These are phyloP conservation scores for Epinotia ramella DNA, from an alignment of 2,888 invertebrate species.

Conservation along the genomic window DNA sequence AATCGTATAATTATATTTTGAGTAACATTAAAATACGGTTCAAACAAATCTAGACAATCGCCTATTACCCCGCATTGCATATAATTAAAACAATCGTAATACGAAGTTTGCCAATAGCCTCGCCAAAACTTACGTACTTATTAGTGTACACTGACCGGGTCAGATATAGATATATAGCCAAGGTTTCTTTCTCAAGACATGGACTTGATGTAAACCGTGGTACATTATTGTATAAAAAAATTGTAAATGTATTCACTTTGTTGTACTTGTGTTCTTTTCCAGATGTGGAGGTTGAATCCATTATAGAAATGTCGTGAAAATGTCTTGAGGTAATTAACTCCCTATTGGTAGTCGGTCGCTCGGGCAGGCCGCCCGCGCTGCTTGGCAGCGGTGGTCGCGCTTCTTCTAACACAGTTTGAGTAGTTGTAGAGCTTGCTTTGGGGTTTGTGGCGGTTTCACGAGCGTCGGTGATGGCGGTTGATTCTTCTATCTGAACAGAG, in stretches of 20 bases:
- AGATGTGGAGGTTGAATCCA: constrained; percentile 85
- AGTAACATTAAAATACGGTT: background rate
- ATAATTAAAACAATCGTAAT: background rate
- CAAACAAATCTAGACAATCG: background rate
- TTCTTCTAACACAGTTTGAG: constrained; percentile 71
- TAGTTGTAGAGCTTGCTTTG: constrained; percentile 80
- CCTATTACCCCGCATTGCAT: background rate
- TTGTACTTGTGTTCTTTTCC: constrained; percentile 86
- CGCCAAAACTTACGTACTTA: background rate
- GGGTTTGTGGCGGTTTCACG: constrained; percentile 65
- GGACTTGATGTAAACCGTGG: constrained; percentile 84
- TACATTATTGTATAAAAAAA: constrained; percentile 64
- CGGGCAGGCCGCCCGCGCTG: constrained; percentile 63
- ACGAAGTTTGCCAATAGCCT: background rate
- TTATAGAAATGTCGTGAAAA: constrained; percentile 84
- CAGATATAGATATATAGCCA: constrained; percentile 19
- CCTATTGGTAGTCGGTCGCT: constrained; percentile 82
- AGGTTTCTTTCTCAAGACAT: constrained; percentile 59
- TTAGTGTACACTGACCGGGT: background rate
- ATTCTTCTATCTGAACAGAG: constrained; percentile 46
- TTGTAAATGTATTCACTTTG: constrained; percentile 80
- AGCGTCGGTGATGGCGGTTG: constrained; percentile 70
- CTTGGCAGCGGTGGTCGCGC: constrained; percentile 54
- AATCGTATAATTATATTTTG: background rate
- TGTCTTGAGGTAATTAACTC: constrained; percentile 85